Conservation (phyloP, 2,888 invertebrate species). For the Dynastes hyllus region DNA sequence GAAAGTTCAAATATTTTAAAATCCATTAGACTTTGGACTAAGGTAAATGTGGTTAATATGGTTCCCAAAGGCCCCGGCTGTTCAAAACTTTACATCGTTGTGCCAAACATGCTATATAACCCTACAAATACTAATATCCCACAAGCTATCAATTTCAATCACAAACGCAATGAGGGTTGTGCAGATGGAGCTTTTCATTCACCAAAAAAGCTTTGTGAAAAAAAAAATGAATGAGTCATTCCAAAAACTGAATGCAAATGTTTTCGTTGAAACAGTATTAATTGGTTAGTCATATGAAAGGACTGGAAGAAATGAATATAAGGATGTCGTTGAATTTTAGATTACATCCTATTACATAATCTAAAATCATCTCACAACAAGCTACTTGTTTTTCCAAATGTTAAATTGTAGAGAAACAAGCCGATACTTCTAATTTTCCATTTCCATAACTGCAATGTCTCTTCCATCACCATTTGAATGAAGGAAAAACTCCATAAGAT, state of each 20-base stretch:
- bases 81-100: no score
- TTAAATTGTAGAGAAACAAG: constrained; percentile 9
- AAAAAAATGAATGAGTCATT: constrained; percentile 13
- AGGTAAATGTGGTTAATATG: no score
- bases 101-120: background rate
- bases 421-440: background rate
- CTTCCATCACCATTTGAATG: background rate
- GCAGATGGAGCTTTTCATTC: constrained; percentile 48
- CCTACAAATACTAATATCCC: background rate
- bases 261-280: background rate
- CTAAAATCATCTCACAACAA: background rate
- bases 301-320: constrained; percentile 48
- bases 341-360: background rate
- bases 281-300: constrained; percentile 23
- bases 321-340: constrained; percentile 48
- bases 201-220: constrained; percentile 21
- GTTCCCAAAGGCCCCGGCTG: no score
- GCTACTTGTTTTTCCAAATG: constrained; percentile 6
- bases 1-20: no score
- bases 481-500: constrained; percentile 42
- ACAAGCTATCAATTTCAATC: constrained; percentile 8
- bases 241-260: background rate
- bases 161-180: constrained; percentile 6
- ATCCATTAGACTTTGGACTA: no score
- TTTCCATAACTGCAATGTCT: background rate